These are phyloP conservation scores for Ciconia boyciana DNA, from an alignment of 2,113 vertebrate species.

Conservation along the genomic window DNA sequence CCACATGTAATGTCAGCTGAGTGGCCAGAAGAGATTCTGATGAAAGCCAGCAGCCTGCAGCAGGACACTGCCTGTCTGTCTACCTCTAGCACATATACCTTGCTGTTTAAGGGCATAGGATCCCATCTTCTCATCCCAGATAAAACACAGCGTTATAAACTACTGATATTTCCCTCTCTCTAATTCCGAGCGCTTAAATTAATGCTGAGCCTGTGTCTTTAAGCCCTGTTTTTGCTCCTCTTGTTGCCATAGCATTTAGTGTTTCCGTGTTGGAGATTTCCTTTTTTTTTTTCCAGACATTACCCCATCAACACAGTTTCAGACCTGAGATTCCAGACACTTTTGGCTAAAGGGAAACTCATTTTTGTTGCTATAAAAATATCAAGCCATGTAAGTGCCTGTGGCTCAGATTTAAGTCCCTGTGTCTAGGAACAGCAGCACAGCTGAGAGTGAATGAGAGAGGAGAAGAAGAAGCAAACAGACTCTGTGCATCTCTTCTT, in stretches of 20 bases:
- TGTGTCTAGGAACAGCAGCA: slow-evolving; percentile 9
- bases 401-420: not conserved
- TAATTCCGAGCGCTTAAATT: not conserved
- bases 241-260: slow-evolving; percentile 67
- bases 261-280: slow-evolving; percentile 66
- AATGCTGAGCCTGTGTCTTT: slow-evolving; percentile 21
- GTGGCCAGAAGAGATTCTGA: not conserved
- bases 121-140: not conserved
- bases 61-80: not conserved
- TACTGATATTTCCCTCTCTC: not conserved
- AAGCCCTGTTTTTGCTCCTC: slow-evolving; percentile 59
- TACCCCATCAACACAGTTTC: slow-evolving; percentile 68
- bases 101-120: not conserved
- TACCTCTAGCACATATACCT: accelerated
- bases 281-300: slow-evolving; percentile 60
- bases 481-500: not conserved
- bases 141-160: not conserved
- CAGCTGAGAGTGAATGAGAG: not conserved
- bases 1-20: not conserved
- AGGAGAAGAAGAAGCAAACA: not conserved
- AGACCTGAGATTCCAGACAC: slow-evolving; percentile 62
- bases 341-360: slow-evolving; percentile 60
- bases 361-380: slow-evolving; percentile 48
- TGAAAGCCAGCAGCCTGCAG: not conserved
- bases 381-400: not conserved